phyloP scores from a whole-genome alignment of 2,113 vertebrate genomes.

The Nycticryphes semicollaris region DNA sequence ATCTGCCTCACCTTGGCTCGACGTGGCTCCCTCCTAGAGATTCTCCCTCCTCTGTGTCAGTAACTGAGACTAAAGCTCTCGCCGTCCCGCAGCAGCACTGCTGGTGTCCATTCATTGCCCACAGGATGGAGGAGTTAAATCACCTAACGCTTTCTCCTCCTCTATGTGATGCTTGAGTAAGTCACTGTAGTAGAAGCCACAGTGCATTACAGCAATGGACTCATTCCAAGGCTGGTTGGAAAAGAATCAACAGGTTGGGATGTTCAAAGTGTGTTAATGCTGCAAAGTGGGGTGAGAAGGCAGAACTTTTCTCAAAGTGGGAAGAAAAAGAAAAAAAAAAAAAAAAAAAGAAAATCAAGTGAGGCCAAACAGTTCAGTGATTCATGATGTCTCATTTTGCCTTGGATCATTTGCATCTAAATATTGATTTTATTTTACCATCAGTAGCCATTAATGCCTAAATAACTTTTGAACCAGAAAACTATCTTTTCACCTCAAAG shows the following conservation, averaged over 20 bases:
- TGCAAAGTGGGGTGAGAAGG: not conserved
- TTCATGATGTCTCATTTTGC: not conserved
- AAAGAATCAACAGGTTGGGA: not conserved
- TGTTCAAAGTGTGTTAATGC: not conserved
- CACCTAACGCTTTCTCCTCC: not conserved
- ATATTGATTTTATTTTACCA: not conserved
- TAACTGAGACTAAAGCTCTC: not conserved
- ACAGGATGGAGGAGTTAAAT: not conserved
- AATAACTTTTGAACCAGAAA: not conserved
- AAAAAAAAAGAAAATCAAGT: not conserved
- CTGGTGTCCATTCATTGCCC: not conserved
- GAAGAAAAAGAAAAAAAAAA: too few species aligned
- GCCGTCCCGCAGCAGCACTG: not conserved
- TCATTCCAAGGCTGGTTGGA: not conserved
- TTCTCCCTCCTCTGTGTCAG: not conserved
- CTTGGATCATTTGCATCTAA: not conserved
- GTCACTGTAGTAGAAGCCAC: not conserved
- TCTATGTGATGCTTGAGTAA: fast-evolving
- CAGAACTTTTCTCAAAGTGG: not conserved
- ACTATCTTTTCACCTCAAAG: not conserved
- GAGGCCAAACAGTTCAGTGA: not conserved
- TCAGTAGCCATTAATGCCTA: not conserved
- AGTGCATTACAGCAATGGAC: not conserved
- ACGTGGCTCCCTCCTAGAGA: not conserved
- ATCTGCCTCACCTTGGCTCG: fast-evolving